These are phyloP conservation scores for Enhydra lutris DNA, from an alignment of 2,113 vertebrate species.

Conservation along the genomic window DNA sequence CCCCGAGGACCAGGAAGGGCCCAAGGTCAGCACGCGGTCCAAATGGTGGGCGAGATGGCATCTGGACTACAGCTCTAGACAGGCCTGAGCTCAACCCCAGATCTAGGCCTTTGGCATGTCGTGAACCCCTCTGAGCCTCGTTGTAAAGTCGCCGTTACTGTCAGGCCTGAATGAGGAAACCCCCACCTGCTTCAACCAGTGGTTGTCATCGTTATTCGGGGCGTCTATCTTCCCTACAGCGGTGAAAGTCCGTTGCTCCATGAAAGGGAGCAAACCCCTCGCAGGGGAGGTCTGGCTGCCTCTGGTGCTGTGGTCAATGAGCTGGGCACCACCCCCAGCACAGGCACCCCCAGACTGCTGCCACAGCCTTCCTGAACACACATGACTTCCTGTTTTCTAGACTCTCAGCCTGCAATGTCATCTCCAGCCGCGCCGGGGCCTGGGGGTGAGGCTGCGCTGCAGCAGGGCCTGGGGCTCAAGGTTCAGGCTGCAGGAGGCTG, in stretches of 20 bases:
- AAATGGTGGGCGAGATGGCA: background rate
- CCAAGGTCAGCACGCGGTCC: background rate
- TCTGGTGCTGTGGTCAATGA: rapidly evolving
- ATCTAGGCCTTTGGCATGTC: background rate
- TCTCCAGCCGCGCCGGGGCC: background rate
- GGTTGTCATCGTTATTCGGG: rapidly evolving
- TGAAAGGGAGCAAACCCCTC: background rate
- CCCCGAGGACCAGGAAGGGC: background rate
- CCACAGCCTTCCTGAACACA: constrained; percentile 43
- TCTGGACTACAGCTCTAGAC: background rate
- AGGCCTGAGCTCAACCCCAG: background rate
- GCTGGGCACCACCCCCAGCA: background rate
- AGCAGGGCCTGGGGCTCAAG: background rate
- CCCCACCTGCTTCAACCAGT: rapidly evolving
- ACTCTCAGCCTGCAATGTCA: background rate
- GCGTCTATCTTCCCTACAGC: background rate
- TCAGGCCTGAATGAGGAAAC: background rate
- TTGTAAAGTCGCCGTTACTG: background rate
- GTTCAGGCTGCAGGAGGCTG: background rate
- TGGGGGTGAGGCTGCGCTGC: background rate
- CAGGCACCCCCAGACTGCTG: background rate
- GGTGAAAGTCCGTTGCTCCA: background rate
- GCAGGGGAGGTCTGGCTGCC: background rate
- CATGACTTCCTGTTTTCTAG: constrained; percentile 72
- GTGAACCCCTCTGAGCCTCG: background rate